Conservation (phyloP, 2,113 vertebrate species). For the Deroptyus accipitrinus region DNA sequence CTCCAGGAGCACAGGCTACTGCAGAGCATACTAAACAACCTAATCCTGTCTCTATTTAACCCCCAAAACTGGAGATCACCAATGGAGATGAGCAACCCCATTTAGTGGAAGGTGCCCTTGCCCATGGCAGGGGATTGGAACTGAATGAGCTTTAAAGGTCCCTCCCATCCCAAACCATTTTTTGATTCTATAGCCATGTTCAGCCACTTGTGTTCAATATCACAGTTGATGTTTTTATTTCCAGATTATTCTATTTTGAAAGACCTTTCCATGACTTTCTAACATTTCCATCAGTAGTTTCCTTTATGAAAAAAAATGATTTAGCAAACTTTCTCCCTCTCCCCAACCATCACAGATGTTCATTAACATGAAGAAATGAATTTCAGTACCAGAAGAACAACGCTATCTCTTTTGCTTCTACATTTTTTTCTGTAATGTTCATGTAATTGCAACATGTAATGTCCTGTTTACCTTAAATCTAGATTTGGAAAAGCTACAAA, state of each 20-base stretch:
- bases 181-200: background rate
- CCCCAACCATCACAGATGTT: background rate
- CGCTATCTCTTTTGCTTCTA: background rate
- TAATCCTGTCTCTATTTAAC: background rate
- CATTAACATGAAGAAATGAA: background rate
- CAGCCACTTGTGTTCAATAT: background rate
- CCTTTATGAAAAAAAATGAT: background rate
- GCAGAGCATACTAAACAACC: background rate
- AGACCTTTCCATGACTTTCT: background rate
- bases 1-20: background rate
- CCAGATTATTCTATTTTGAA: background rate
- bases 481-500: background rate
- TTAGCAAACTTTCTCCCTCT: background rate
- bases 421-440: background rate
- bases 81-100: background rate
- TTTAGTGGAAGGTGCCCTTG: background rate
- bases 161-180: background rate
- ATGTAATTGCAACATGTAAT: background rate
- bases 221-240: background rate
- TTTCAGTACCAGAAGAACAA: background rate
- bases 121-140: fast-evolving
- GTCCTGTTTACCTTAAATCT: background rate
- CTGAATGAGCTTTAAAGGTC: background rate
- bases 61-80: background rate
- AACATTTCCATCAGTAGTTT: background rate